phyloP scores from a whole-genome alignment of 1,140 invertebrate species.

The Pygmarrhopalites habei region DNA sequence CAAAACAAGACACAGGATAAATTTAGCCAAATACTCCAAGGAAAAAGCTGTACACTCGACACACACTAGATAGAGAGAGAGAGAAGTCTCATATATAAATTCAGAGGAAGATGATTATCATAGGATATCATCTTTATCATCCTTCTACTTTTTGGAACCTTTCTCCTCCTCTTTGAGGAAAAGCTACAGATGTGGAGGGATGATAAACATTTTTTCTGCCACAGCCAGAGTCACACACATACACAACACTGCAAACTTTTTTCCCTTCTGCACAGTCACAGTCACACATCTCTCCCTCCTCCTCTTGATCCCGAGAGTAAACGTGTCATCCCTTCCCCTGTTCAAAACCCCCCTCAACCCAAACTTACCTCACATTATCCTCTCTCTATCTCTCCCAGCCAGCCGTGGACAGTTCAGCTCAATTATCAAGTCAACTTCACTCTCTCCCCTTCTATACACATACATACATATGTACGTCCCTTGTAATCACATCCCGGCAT shows the following conservation, averaged over 20 bases:
- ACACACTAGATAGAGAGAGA: neutral
- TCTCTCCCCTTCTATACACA: no score
- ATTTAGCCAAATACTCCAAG: neutral
- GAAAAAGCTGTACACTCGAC: no score
- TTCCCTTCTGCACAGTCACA: neutral
- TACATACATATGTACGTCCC: no score
- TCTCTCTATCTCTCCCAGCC: neutral
- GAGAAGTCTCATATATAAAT: neutral
- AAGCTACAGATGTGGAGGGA: neutral
- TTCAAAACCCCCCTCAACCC: neutral
- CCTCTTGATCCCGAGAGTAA: slow-evolving; percentile 20
- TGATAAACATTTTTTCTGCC: slow-evolving; percentile 22
- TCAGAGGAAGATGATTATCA: slow-evolving; percentile 14
- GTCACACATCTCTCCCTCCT: slow-evolving; percentile 5
- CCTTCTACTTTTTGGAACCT: neutral
- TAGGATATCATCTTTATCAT: slow-evolving; percentile 23
- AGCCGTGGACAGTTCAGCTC: slow-evolving; percentile 15
- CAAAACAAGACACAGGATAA: neutral
- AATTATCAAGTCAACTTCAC: slow-evolving; percentile 23
- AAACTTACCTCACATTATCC: neutral
- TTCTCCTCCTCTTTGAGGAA: neutral
- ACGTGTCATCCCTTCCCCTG: slow-evolving; percentile 5
- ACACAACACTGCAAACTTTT: slow-evolving; percentile 12
- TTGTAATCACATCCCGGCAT: no score
- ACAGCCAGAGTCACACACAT: no score